phyloP scores from a whole-genome alignment of 2,797 vertebrate genomes.

The Sebastes iracundus region DNA sequence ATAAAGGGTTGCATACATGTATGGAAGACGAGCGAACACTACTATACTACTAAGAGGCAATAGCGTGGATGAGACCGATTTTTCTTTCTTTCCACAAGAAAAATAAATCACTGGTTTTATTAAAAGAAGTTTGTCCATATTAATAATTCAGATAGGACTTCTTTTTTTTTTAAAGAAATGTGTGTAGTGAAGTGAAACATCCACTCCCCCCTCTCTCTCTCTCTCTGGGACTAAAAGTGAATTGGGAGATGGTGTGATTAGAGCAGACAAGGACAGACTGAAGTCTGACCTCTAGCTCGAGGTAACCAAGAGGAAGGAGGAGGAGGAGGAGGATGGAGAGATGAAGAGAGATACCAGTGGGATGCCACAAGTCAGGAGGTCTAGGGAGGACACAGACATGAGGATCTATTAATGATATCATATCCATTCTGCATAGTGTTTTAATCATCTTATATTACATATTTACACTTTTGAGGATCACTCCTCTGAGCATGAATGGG shows the following conservation, averaged over 20 bases:
- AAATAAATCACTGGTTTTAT: neutral
- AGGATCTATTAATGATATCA: neutral
- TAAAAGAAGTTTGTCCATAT: neutral
- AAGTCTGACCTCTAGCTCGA: constrained; percentile 59
- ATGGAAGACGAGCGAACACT: neutral
- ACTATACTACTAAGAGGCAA: neutral
- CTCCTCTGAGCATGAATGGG: neutral
- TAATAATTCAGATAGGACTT: constrained; percentile 13
- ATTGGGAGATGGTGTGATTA: constrained; percentile 70
- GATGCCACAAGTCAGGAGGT: neutral
- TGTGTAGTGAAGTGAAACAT: constrained; percentile 2
- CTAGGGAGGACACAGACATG: neutral
- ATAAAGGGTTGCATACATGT: neutral
- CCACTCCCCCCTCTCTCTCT: neutral
- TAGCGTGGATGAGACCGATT: neutral
- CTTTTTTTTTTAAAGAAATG: constrained; percentile 6
- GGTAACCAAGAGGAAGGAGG: constrained; percentile 39
- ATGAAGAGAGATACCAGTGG: neutral
- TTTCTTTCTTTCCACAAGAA: neutral
- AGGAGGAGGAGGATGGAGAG: constrained; percentile 6
- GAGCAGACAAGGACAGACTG: constrained; percentile 59
- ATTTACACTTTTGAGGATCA: neutral
- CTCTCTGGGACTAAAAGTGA: constrained; percentile 48
- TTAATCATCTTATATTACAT: neutral
- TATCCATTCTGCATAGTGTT: neutral